A percentile compares a stretch with the other conserved stretches of the same genome.
Evolutionary conservation across 2,888 invertebrate genomes (phyloP).

Genomic region (Pasiphila rectangulata): DNA sequence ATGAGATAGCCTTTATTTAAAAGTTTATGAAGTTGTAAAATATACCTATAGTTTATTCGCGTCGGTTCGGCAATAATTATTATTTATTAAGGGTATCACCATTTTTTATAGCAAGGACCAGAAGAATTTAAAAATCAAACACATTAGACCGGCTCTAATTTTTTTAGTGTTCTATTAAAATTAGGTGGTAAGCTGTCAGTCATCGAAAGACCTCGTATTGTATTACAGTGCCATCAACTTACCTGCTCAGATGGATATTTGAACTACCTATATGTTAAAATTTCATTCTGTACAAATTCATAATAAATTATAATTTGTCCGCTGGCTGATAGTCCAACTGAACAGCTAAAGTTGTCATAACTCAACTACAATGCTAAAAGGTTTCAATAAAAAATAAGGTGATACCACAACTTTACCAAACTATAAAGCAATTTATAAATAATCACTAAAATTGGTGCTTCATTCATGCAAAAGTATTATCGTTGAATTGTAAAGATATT

Average conservation of each 20-base stretch:
- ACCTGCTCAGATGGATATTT: background rate
- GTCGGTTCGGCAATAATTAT: slow-evolving; percentile 13
- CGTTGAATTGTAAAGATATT: slow-evolving; percentile 60
- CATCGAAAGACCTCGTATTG: no score
- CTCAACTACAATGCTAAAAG: background rate
- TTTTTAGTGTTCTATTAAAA: no score
- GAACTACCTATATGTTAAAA: no score
- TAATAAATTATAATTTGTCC: no score
- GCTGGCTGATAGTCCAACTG: no score
- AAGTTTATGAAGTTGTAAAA: slow-evolving; percentile 21
- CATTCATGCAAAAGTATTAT: slow-evolving; percentile 56
- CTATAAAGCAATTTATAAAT: slow-evolving; percentile 22
- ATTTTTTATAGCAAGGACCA: slow-evolving; percentile 1
- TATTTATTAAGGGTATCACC: slow-evolving; percentile 13
- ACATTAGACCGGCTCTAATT: no score
- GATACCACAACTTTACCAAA: slow-evolving; percentile 11
- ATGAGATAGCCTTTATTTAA: slow-evolving; percentile 35
- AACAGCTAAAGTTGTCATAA: background rate
- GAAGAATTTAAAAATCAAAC: background rate
- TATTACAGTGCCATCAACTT: background rate
- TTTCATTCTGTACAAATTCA: no score
- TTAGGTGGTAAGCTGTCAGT: no score
- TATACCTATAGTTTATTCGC: slow-evolving; percentile 27
- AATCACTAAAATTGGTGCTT: slow-evolving; percentile 53
- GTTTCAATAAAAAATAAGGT: background rate